Percentiles rank a stretch among this genome's conserved stretches.
Conservation (phyloP, 2,797 vertebrate genomes). For the Sebastes glaucus region DNA sequence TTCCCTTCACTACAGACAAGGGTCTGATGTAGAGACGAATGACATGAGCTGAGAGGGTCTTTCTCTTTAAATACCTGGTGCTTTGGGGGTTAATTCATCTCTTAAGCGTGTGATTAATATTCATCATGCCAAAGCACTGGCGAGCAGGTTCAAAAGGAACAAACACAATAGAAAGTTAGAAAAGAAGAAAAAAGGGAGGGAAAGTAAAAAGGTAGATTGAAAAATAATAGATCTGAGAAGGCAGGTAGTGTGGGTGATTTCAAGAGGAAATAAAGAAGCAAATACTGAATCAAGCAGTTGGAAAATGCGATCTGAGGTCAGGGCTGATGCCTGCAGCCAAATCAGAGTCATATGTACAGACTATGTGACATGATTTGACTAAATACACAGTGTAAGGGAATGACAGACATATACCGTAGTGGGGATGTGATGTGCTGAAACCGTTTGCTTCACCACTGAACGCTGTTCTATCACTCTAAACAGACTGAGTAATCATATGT, state of each 20-base stretch:
- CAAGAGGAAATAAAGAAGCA: conserved; percentile 47
- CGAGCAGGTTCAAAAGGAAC: conserved; percentile 78
- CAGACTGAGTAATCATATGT: background rate
- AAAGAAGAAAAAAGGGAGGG: conserved; percentile 41
- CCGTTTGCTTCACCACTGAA: conserved; percentile 36
- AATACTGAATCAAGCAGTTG: conserved; percentile 24
- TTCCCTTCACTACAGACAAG: conserved; percentile 45
- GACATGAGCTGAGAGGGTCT: conserved; percentile 29
- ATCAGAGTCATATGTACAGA: conserved; percentile 42
- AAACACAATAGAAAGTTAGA: conserved; percentile 82
- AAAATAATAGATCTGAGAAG: conserved; percentile 41
- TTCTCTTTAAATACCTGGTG: conserved; percentile 81
- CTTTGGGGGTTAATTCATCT: conserved; percentile 83
- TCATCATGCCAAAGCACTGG: conserved; percentile 84
- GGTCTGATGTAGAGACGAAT: conserved; percentile 26
- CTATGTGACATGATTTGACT: conserved; percentile 37
- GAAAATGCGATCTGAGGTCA: conserved; percentile 26
- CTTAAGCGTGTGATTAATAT: conserved; percentile 80
- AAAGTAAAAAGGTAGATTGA: conserved; percentile 50
- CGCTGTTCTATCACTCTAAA: background rate
- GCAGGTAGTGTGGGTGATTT: conserved; percentile 41
- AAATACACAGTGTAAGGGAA: conserved; percentile 37
- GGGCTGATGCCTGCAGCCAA: conserved; percentile 35
- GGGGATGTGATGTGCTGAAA: conserved; percentile 63
- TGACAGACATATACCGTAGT: conserved; percentile 54